Base-by-base conservation (phyloP, 2,888 invertebrate genomes). In the Dascillus cervinus region DNA sequence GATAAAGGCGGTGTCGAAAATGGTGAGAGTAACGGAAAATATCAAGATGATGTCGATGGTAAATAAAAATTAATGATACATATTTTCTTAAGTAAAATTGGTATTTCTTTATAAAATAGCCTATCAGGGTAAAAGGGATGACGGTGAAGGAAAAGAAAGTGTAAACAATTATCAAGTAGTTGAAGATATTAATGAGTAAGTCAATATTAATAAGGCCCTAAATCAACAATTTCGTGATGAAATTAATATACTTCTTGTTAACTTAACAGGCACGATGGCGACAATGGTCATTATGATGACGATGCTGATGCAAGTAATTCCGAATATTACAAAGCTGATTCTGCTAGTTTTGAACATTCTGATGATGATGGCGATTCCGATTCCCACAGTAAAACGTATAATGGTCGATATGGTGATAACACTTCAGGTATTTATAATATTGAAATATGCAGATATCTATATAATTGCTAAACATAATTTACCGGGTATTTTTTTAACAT, bases 1-100 rank as follows among this genome's bases (percentile, higher is more conserved):
- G 71, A 71, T 9, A 63, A 61, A 27, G 55, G 55, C 27, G 50
- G 45, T n/a, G 71, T 72, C 19, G 65, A 66, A 40, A 59, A 60
- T 23, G 60, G 58, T 3, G 67, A 60, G 53, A 59, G 53, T 37
- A 32, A 34, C 8, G 23, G 13, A 11, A 41, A 38, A 19, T 23
- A 29, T 27, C 11, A 4, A 23, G n/a, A 9, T 22, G 13, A 29
- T 6, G 32, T 22, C 11, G 26, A 32, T 11, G 26, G 24, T 31
- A 25, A 20, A 21, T n/a, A 6, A 11, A 12, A 32, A 26, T 17
- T 17, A 17, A 17, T n/a, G n/a, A n/a, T 17, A 6, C 17, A 17
- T 17, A 6, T 17, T 17, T 17, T 4, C 4, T 17, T 4, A 17
- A 8, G 8, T 17, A 17, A 17, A 6, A 17, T 6, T 17, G 4